These are phyloP conservation scores for Digitonthophagus gazella DNA, from an alignment of 2,888 invertebrate genomes.

Conservation along the genomic window DNA sequence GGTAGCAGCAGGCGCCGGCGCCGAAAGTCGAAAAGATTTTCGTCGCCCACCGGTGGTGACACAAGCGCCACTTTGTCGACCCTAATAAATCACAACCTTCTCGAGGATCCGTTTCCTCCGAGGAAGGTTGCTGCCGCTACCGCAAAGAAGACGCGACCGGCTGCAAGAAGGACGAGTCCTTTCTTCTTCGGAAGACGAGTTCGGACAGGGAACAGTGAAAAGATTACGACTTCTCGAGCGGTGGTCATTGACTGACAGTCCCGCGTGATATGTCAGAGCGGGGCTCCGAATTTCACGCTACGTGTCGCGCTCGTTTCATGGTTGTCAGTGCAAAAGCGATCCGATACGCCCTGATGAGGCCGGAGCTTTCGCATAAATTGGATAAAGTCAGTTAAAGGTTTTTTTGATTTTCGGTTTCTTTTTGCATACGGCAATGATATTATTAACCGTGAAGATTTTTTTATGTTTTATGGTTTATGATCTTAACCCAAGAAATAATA, in stretches of 20 bases:
- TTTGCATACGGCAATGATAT: no score
- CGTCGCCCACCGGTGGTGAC: conserved; percentile 30
- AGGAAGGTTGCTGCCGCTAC: no score
- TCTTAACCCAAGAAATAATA: no score
- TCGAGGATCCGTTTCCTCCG: not conserved
- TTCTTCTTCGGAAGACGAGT: not conserved
- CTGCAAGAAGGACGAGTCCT: not conserved
- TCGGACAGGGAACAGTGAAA: no score
- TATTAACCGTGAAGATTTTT: no score
- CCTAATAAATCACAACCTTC: conserved; percentile 39
- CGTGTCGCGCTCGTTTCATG: not conserved
- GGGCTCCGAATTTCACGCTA: not conserved
- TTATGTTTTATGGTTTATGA: no score
- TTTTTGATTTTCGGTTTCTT: not conserved
- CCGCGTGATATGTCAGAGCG: not conserved
- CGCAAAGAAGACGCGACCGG: not conserved
- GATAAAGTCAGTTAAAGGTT: not conserved
- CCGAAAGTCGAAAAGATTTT: conserved; percentile 22
- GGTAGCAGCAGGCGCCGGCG: conserved; percentile 40
- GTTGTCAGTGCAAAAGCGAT: not conserved
- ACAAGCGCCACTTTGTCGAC: conserved; percentile 38
- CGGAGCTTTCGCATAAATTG: not conserved
- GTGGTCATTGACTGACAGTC: not conserved
- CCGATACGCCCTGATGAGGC: not conserved
- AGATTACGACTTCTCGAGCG: not conserved